A percentile compares a stretch with the other conserved stretches of the same genome.
These are phyloP conservation scores for Pseudomyrmex flavicornis DNA, from an alignment of 1,140 invertebrate genomes.

Conservation along the genomic window DNA sequence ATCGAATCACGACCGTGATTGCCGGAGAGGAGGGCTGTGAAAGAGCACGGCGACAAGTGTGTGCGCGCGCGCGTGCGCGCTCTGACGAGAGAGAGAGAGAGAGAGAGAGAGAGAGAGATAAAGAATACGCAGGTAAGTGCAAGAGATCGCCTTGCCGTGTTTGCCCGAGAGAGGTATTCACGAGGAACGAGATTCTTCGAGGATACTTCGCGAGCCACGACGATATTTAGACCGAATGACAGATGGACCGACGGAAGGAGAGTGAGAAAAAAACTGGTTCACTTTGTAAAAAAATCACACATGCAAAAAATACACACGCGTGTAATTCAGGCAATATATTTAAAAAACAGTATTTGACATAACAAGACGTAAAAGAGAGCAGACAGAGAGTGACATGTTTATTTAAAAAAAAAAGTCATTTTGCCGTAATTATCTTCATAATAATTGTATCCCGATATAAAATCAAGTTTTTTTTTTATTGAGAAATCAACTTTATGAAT, in stretches of 20 bases:
- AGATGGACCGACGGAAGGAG: not conserved
- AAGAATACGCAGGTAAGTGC: constrained; percentile 39
- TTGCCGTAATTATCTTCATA: too few relatives aligned
- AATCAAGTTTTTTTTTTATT: too few relatives aligned
- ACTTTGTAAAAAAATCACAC: too few relatives aligned
- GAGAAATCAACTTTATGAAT: too few relatives aligned
- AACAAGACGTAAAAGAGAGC: too few relatives aligned
- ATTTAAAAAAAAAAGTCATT: too few relatives aligned
- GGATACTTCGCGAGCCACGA: not conserved
- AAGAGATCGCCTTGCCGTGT: constrained; percentile 35
- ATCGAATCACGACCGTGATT: not conserved
- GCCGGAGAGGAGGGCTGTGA: constrained; percentile 12
- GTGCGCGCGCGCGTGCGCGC: constrained; percentile 26
- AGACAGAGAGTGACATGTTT: too few relatives aligned
- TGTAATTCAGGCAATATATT: too few relatives aligned
- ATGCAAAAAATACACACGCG: too few relatives aligned
- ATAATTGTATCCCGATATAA: too few relatives aligned
- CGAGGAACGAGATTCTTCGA: constrained; percentile 19
- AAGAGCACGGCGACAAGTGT: constrained; percentile 40
- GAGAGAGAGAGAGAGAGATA: too few relatives aligned
- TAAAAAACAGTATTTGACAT: too few relatives aligned
- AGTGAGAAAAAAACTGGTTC: not conserved
- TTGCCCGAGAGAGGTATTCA: constrained; percentile 5
- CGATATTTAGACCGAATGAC: not conserved
- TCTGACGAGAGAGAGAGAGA: constrained; percentile 1